Conservation (phyloP, 2,888 invertebrate species). For the Athripsodes cinereus region DNA sequence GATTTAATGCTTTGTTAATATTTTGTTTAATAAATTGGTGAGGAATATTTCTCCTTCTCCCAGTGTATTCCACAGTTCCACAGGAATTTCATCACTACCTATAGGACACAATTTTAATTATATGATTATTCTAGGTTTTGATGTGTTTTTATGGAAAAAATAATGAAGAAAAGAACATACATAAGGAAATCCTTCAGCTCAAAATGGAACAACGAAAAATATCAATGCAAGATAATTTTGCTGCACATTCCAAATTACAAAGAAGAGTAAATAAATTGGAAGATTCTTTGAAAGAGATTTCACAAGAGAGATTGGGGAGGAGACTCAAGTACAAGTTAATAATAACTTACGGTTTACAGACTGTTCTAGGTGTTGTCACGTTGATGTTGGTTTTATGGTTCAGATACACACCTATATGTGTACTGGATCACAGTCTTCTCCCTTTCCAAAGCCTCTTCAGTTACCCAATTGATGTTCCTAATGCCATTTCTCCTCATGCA, state of each 20-base stretch:
- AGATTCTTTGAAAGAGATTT: conserved; percentile 39
- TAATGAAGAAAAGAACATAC: conserved; percentile 40
- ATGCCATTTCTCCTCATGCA: conserved; percentile 44
- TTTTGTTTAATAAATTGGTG: too few relatives aligned
- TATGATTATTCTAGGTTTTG: conserved; percentile 45
- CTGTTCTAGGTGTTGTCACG: conserved; percentile 35
- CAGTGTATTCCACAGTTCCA: too few relatives aligned
- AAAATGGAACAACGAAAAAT: conserved; percentile 45
- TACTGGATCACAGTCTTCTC: conserved; percentile 40
- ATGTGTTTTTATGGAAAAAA: conserved; percentile 45
- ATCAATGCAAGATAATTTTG: conserved; percentile 55
- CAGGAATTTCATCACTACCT: too few relatives aligned
- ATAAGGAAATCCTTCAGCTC: conserved; percentile 39
- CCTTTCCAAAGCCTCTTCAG: conserved; percentile 40
- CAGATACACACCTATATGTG: conserved; percentile 42
- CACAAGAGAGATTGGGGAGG: conserved; percentile 39
- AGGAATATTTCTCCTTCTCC: too few relatives aligned
- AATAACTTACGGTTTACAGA: conserved; percentile 38
- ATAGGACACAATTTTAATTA: too few relatives aligned
- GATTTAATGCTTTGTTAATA: too few relatives aligned
- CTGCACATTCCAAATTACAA: conserved; percentile 53
- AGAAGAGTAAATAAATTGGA: conserved; percentile 52
- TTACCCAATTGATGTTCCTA: conserved; percentile 42
- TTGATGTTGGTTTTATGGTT: conserved; percentile 43
- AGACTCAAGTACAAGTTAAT: conserved; percentile 41